Evolutionary conservation across 2,113 vertebrate genomes (phyloP).

Genomic region (Rattus rattus): DNA sequence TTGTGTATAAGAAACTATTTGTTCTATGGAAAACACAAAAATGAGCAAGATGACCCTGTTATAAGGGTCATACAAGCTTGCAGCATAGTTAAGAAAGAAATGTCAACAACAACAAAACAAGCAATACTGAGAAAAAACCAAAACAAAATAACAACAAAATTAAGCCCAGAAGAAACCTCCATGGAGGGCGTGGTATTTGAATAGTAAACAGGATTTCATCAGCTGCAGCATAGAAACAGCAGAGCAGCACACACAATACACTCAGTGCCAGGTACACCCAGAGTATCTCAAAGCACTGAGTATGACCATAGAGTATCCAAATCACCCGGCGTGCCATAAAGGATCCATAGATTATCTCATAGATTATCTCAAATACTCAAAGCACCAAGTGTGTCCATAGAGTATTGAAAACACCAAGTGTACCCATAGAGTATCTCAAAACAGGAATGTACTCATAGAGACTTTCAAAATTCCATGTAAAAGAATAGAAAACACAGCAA

Average conservation of each 20-base stretch:
- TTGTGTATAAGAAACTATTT: background rate
- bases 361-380: background rate
- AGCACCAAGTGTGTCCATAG: background rate
- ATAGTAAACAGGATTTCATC: background rate
- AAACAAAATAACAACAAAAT: background rate
- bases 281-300: background rate
- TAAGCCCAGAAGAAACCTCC: background rate
- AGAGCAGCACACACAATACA: background rate
- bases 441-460: background rate
- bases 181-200: background rate
- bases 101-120: background rate
- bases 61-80: background rate
- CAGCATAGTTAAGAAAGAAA: background rate
- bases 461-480: background rate
- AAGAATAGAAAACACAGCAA: background rate
- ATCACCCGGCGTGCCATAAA: background rate
- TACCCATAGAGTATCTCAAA: background rate
- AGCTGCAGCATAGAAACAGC: background rate
- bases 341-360: background rate
- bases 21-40: background rate
- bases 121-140: background rate
- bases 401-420: background rate
- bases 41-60: background rate
- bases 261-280: background rate
- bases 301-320: background rate